phyloP scores from a whole-genome alignment of 2,113 vertebrate genomes.

The Rhegmatorhina hoffmannsi region DNA sequence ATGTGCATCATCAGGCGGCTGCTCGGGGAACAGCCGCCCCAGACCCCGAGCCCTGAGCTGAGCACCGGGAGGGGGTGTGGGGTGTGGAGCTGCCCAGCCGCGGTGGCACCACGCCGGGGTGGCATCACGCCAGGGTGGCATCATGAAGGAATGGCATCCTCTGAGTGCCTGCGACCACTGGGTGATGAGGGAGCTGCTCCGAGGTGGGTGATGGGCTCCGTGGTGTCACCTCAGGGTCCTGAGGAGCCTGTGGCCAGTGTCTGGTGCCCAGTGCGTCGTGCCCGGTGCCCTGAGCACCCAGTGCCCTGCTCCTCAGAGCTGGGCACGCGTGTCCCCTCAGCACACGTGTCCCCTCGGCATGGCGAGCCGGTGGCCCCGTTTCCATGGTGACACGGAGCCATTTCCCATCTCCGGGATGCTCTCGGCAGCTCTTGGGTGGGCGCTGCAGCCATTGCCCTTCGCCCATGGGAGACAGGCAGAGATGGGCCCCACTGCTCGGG shows the following conservation, averaged over 20 bases:
- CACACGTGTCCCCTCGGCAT: not conserved
- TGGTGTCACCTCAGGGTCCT: not conserved
- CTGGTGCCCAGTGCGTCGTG: fast-evolving
- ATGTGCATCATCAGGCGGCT: constrained; percentile 4
- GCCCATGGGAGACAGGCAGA: not conserved
- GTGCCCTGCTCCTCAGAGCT: not conserved
- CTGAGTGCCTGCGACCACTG: fast-evolving
- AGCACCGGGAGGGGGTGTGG: not conserved
- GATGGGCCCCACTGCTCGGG: fast-evolving
- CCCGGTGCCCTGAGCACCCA: fast-evolving
- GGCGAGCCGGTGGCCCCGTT: constrained; percentile 40
- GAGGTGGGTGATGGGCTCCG: not conserved
- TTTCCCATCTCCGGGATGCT: constrained; percentile 48
- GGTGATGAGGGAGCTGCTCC: not conserved
- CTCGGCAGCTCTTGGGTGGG: not conserved
- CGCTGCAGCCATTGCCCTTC: not conserved
- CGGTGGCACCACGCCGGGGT: fast-evolving
- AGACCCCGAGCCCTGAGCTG: fast-evolving
- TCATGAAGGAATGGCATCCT: fast-evolving
- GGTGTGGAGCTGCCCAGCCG: not conserved
- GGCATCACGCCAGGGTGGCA: fast-evolving
- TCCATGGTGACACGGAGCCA: constrained; percentile 58
- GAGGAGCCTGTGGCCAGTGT: fast-evolving
- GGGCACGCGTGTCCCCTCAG: not conserved
- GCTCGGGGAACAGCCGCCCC: not conserved